phyloP scores from a whole-genome alignment of 30 jellyfish, hydroid and myxozoan genomes.

The Rhopilema esculentum region DNA sequence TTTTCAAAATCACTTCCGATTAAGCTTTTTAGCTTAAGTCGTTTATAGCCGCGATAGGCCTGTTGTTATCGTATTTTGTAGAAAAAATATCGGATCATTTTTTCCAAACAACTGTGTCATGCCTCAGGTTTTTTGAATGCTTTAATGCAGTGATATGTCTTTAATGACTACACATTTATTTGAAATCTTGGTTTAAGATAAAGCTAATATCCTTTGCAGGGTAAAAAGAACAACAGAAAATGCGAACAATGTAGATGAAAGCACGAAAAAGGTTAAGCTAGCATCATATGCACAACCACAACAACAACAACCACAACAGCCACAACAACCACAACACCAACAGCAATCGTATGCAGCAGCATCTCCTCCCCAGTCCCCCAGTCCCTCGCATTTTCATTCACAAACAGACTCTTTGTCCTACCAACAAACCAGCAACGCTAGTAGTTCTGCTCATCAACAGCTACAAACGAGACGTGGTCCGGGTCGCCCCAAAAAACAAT shows the following conservation, averaged over 20 bases:
- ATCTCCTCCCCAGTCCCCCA: slow-evolving; percentile 59
- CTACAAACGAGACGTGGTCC: slow-evolving; percentile 67
- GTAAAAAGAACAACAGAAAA: slow-evolving; percentile 36
- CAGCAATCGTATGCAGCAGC: slow-evolving; percentile 13
- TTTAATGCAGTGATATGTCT: too few species aligned
- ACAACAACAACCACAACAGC: neutral
- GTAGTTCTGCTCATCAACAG: slow-evolving; percentile 5
- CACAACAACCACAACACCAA: slow-evolving; percentile 7
- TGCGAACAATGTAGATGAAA: slow-evolving; percentile 10
- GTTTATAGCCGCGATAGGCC: too few species aligned
- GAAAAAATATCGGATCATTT: too few species aligned
- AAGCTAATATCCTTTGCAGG: slow-evolving; percentile 17
- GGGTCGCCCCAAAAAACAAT: slow-evolving; percentile 78
- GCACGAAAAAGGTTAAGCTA: slow-evolving; percentile 33
- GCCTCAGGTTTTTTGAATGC: too few species aligned
- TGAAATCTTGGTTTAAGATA: too few species aligned
- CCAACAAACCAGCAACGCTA: slow-evolving; percentile 5
- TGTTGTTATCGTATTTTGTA: too few species aligned
- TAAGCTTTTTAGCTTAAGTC: too few species aligned
- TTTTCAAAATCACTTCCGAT: too few species aligned
- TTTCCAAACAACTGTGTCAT: too few species aligned
- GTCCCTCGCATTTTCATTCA: slow-evolving; percentile 47
- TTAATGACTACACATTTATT: too few species aligned
- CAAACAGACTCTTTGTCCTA: slow-evolving; percentile 30
- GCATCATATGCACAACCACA: slow-evolving; percentile 12